Evolutionary conservation across 2,888 invertebrate genomes (phyloP).

Genomic region (Neuroscelio doddi): DNA sequence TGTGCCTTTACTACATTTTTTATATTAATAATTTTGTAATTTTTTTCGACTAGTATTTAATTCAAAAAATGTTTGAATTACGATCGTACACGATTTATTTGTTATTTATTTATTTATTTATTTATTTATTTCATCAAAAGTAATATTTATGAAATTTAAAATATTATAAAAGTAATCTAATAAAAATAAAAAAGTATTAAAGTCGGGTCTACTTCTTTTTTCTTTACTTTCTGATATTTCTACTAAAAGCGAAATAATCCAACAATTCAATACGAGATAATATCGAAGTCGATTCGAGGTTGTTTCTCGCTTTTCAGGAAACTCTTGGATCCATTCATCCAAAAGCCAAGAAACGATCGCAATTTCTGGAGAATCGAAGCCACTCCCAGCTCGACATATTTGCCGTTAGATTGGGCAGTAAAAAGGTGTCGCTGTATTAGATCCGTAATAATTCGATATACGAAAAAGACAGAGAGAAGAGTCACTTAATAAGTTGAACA

Average conservation of each 20-base stretch:
- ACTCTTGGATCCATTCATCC: slow-evolving; percentile 46
- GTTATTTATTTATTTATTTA: too few species aligned
- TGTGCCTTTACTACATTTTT: too few species aligned
- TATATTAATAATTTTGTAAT: too few species aligned
- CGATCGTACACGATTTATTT: too few species aligned
- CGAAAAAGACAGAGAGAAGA: slow-evolving; percentile 33
- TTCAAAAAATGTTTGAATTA: too few species aligned
- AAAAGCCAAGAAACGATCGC: slow-evolving; percentile 48
- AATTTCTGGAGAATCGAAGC: slow-evolving; percentile 46
- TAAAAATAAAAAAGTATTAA: slow-evolving; percentile 20
- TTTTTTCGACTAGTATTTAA: too few species aligned
- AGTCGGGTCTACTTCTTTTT: slow-evolving; percentile 27
- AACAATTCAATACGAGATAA: slow-evolving; percentile 38
- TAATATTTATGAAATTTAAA: background rate
- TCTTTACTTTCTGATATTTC: slow-evolving; percentile 6
- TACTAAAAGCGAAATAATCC: slow-evolving; percentile 31
- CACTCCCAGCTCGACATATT: slow-evolving; percentile 29
- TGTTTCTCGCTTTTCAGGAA: slow-evolving; percentile 38
- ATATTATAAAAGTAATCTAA: slow-evolving; percentile 17
- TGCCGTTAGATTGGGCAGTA: slow-evolving; percentile 37
- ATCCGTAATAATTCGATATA: slow-evolving; percentile 50
- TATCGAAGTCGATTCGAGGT: slow-evolving; percentile 34
- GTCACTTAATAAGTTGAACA: slow-evolving; percentile 51
- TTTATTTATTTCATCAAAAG: too few species aligned
- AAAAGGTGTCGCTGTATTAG: slow-evolving; percentile 42